These are phyloP conservation scores for Halictus quadricinctus DNA, from an alignment of 2,888 invertebrate genomes.

Conservation along the genomic window DNA sequence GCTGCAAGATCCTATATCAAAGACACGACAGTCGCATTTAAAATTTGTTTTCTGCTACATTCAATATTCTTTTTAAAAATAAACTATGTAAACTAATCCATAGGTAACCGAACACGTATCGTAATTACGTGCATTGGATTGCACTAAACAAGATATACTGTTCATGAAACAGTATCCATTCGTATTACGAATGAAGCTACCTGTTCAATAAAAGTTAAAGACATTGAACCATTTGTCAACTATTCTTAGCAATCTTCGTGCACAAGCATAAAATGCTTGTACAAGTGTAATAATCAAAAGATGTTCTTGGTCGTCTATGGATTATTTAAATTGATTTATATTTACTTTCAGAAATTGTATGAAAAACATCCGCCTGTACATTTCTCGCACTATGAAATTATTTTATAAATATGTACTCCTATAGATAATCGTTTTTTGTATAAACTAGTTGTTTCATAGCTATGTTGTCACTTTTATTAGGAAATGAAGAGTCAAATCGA, in stretches of 20 bases:
- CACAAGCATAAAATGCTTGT: neutral
- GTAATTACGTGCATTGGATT: neutral
- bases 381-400: constrained; percentile 8
- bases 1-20: neutral
- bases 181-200: neutral
- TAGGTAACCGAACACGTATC: neutral
- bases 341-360: neutral
- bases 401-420: constrained; percentile 3
- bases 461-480: neutral
- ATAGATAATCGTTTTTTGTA: neutral
- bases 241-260: neutral
- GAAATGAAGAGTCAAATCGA: constrained; percentile 44
- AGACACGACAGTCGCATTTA: neutral
- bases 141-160: neutral
- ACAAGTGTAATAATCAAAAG: neutral
- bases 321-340: neutral
- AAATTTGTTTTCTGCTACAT: neutral
- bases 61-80: constrained; percentile 8
- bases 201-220: neutral
- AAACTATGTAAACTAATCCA: constrained; percentile 8
- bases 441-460: constrained; percentile 7
- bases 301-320: constrained; percentile 8
- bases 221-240: neutral
- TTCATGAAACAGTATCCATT: neutral
- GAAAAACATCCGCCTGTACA: neutral